Evolutionary conservation across 2,888 invertebrate genomes (phyloP), one percentile per base, ranked within the genome.

Genomic region (Cryptus viduatorius): DNA sequence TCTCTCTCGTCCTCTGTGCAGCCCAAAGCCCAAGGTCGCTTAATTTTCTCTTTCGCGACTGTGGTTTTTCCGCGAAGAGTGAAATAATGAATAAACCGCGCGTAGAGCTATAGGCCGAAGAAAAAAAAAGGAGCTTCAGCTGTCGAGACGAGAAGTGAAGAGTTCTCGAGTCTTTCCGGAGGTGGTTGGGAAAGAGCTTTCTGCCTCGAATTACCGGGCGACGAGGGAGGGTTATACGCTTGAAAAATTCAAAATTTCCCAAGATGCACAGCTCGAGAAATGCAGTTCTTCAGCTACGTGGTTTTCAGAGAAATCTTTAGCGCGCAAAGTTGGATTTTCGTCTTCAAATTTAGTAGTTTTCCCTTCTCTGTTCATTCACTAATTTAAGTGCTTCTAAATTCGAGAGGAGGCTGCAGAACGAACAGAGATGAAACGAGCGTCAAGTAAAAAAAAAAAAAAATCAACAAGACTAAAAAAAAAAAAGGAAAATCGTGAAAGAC

Each of bases 331-430:
- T 48, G 68, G 64, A 42, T 72, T 50, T 37, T 65, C 65, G 48
- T 16, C 64, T 65, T n/a, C 37, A 48, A 69, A 64, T 46, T 73
- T 53, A 24, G 44, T 24, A 8, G 19, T 71, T 69, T 42, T 64
- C 50, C 37, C 46, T 29, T 72, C 73, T 72, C 24, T 75, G 73
- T 68, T 73, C 83, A 84, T 79, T 85, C 87, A 87, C 87, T 88
- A 87, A 90, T 90, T 89, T 90, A 89, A 90, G 90, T 89, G 88
- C 50, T 88, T 90, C 89, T 90, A 90, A 89, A 90, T 90, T 88
- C 86, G 88, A 89, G 83, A 86, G 76, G 80, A 65, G 42, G 82
- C 77, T 73, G 73, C 64, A 19, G 53, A 72, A 65, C 53, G 24
- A 42, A 80, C 19, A 29, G 53, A 53, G 37, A 50, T 24, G 71